Conservation (phyloP, 2,888 invertebrate genomes). For the Pseudeuparius sepicola region DNA sequence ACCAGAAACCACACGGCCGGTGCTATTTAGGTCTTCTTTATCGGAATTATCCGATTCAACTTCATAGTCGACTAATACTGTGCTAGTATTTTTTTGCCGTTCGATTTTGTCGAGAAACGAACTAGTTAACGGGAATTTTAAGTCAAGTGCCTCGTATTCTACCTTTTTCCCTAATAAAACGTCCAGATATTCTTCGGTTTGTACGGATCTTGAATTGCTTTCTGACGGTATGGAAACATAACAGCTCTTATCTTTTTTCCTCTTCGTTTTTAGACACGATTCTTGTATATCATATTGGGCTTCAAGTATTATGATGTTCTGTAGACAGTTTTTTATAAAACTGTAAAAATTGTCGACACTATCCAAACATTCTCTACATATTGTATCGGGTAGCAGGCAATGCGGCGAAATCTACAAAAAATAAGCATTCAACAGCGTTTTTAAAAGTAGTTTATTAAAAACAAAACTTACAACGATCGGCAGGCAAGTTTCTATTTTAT, state of each 20-base stretch:
- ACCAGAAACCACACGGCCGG: constrained; percentile 20
- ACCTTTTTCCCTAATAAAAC: constrained; percentile 20
- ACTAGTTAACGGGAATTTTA: constrained; percentile 19
- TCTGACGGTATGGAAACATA: constrained; percentile 35
- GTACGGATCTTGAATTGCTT: constrained; percentile 30
- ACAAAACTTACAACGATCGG: constrained; percentile 39
- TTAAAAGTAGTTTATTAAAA: no score
- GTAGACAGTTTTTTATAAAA: constrained; percentile 36
- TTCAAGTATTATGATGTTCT: constrained; percentile 36
- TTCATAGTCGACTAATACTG: constrained; percentile 34
- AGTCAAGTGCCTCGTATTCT: constrained; percentile 17
- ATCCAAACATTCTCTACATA: constrained; percentile 34
- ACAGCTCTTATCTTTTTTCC: constrained; percentile 40
- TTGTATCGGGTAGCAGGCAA: constrained; percentile 36
- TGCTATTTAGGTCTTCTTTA: constrained; percentile 18
- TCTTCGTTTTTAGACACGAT: constrained; percentile 36
- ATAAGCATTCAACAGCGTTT: no score
- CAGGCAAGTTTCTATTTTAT: constrained; percentile 39
- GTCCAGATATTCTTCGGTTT: constrained; percentile 34
- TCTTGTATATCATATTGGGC: constrained; percentile 35
- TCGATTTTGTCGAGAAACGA: constrained; percentile 16
- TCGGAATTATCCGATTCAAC: constrained; percentile 29
- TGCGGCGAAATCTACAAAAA: constrained; percentile 33
- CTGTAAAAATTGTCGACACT: constrained; percentile 34
- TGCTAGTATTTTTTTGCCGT: constrained; percentile 10